Conservation (phyloP, 2,888 invertebrate species). For the Caenorhabditis japonica region DNA sequence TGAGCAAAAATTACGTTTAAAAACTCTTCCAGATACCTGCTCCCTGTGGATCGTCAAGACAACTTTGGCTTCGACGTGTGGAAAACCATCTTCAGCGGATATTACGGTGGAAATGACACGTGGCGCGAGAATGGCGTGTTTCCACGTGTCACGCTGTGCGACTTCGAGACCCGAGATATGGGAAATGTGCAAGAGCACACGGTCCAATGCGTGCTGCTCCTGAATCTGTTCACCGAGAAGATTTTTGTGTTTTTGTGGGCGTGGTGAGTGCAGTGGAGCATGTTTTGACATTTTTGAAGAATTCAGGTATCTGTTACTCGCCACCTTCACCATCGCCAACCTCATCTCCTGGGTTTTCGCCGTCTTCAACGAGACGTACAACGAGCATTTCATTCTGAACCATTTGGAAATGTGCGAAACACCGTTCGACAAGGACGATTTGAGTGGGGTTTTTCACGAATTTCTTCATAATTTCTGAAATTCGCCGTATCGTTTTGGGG, state of each 20-base stretch:
- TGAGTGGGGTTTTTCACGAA: slow-evolving; percentile 43
- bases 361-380: slow-evolving; percentile 67
- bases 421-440: slow-evolving; percentile 58
- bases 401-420: slow-evolving; percentile 75
- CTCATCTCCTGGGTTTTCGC: slow-evolving; percentile 69
- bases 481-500: too few species aligned
- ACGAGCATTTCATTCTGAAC: slow-evolving; percentile 73
- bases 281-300: too few species aligned
- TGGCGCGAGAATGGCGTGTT: slow-evolving; percentile 75
- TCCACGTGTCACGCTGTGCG: slow-evolving; percentile 76
- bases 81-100: slow-evolving; percentile 58
- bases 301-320: slow-evolving; percentile 74
- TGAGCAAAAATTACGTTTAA: too few species aligned
- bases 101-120: slow-evolving; percentile 67
- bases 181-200: slow-evolving; percentile 75
- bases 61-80: slow-evolving; percentile 71
- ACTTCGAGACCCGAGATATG: slow-evolving; percentile 77
- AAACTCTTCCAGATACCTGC: slow-evolving; percentile 59
- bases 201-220: slow-evolving; percentile 74
- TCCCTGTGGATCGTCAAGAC: slow-evolving; percentile 48
- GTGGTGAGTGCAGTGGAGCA: slow-evolving; percentile 49
- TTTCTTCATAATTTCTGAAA: background rate
- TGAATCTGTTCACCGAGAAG: slow-evolving; percentile 75
- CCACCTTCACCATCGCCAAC: slow-evolving; percentile 68
- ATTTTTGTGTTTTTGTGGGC: slow-evolving; percentile 71